phyloP scores from a whole-genome alignment of 2,113 vertebrate species.

The Bubalus kerabau region DNA sequence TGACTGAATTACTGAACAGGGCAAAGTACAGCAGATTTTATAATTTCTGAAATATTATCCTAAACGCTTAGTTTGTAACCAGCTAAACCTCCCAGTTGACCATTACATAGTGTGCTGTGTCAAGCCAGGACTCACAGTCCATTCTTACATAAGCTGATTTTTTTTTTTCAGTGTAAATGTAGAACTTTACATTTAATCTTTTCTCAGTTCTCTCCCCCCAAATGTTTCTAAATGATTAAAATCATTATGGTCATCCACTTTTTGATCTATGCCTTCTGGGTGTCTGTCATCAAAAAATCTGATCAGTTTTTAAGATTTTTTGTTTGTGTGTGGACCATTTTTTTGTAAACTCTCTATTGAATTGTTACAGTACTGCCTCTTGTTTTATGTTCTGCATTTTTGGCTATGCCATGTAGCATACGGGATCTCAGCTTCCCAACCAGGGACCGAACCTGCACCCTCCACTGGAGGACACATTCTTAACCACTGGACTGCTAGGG shows the following conservation, averaged over 20 bases:
- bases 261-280: neutral
- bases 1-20: neutral
- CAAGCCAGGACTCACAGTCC: neutral
- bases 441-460: neutral
- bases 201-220: neutral
- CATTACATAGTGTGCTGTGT: accelerated
- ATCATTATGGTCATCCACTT: neutral
- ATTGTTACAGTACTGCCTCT: neutral
- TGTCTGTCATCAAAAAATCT: neutral
- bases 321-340: too few species aligned
- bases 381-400: neutral
- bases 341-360: neutral
- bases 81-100: neutral
- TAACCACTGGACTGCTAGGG: neutral
- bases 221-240: neutral
- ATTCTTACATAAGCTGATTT: neutral
- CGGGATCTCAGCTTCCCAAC: neutral
- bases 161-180: neutral
- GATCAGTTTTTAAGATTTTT: neutral
- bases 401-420: neutral
- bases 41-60: neutral
- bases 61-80: neutral
- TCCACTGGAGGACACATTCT: neutral
- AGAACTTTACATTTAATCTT: neutral
- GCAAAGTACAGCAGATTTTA: neutral